phyloP scores from a whole-genome alignment of 2,113 vertebrate species.

The Mugil cephalus region DNA sequence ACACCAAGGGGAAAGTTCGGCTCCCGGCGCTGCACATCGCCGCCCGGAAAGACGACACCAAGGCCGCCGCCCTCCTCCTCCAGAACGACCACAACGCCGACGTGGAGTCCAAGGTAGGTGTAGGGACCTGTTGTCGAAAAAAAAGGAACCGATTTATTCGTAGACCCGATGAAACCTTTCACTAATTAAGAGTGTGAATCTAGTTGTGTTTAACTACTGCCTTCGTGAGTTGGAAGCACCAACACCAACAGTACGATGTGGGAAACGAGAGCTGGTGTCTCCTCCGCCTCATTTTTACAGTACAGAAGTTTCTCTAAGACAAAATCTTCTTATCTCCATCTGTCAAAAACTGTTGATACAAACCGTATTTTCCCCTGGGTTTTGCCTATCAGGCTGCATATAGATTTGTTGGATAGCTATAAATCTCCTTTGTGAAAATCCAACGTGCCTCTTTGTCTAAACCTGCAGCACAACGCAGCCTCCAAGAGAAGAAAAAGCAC shows the following conservation, averaged over 20 bases:
- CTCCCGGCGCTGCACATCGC: slow-evolving; percentile 97
- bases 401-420: neutral
- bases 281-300: too few relatives aligned
- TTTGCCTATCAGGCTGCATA: neutral
- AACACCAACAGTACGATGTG: too few relatives aligned
- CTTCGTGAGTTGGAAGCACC: too few relatives aligned
- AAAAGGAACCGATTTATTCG: neutral
- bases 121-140: neutral
- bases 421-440: neutral
- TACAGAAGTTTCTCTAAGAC: too few relatives aligned
- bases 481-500: too few relatives aligned
- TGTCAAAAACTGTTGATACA: too few relatives aligned
- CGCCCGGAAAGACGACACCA: slow-evolving; percentile 97
- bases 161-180: neutral
- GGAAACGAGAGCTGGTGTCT: too few relatives aligned
- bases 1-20: slow-evolving; percentile 98
- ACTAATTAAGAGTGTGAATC: neutral
- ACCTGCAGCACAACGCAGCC: too few relatives aligned
- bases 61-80: slow-evolving; percentile 94
- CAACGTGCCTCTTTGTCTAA: too few relatives aligned
- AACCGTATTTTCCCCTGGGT: neutral
- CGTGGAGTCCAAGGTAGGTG: slow-evolving; percentile 99
- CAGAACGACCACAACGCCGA: slow-evolving; percentile 98
- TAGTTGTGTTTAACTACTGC: too few relatives aligned
- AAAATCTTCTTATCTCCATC: too few relatives aligned